These are phyloP conservation scores for Lysiphlebus fabarum DNA, from an alignment of 1,140 invertebrate species.

Conservation along the genomic window DNA sequence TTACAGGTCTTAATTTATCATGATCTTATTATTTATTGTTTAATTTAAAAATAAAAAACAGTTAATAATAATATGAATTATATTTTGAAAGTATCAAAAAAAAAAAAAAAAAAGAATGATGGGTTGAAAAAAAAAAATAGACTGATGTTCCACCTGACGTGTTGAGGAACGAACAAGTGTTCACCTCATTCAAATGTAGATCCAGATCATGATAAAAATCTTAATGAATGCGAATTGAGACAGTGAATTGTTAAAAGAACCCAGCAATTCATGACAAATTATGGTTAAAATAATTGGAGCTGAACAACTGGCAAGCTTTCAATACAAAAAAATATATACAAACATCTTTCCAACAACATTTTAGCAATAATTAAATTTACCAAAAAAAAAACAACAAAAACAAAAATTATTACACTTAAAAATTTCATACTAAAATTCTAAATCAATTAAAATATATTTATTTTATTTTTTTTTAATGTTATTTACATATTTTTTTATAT, in stretches of 20 bases:
- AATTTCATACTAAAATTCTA: background rate
- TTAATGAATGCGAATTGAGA: conserved; percentile 44
- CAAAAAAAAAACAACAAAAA: too few species aligned
- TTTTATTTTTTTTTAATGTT: too few species aligned
- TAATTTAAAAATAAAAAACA: too few species aligned
- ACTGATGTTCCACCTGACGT: conserved; percentile 44
- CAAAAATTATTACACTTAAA: background rate
- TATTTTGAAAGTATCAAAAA: background rate
- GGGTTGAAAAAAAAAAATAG: conserved; percentile 3
- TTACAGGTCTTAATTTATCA: too few species aligned
- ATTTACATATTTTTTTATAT: too few species aligned
- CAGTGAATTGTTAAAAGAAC: conserved; percentile 5
- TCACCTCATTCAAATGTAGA: conserved; percentile 38
- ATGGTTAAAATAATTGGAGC: conserved; percentile 28
- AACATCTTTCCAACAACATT: too few species aligned
- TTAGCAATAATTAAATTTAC: background rate
- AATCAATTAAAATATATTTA: too few species aligned
- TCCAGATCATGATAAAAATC: conserved; percentile 35
- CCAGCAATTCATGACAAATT: conserved; percentile 27
- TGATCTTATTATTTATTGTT: too few species aligned
- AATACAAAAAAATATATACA: background rate
- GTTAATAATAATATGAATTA: too few species aligned
- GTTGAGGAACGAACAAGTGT: conserved; percentile 23
- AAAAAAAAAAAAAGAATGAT: conserved; percentile 1
- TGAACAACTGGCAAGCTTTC: background rate